These are phyloP conservation scores for Chrysomela aeneicollis DNA, from an alignment of 2,888 invertebrate genomes.

Conservation along the genomic window DNA sequence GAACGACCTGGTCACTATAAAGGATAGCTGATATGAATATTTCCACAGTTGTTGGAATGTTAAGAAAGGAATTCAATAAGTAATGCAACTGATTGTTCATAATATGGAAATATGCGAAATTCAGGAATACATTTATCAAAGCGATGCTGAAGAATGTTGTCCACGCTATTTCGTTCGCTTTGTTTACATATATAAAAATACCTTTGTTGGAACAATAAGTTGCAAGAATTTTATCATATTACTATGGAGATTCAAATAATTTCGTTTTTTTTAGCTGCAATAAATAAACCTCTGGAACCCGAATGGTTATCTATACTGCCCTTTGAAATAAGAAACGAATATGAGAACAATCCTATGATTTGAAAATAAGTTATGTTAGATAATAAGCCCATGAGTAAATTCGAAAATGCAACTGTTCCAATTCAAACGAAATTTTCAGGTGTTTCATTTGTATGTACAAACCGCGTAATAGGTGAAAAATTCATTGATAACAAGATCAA, in stretches of 20 bases:
- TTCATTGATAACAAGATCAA: too few relatives aligned
- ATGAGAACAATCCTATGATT: too few relatives aligned
- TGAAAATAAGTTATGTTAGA: too few relatives aligned
- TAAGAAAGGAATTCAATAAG: constrained; percentile 49
- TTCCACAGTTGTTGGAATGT: constrained; percentile 47
- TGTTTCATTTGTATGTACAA: too few relatives aligned
- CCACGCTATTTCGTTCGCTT: constrained; percentile 21
- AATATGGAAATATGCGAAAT: constrained; percentile 49
- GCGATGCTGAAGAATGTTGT: constrained; percentile 30
- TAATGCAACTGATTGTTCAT: constrained; percentile 52
- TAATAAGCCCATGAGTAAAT: too few relatives aligned
- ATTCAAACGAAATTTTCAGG: too few relatives aligned
- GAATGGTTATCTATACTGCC: not conserved
- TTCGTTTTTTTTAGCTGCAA: not conserved
- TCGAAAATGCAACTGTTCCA: too few relatives aligned
- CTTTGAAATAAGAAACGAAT: too few relatives aligned
- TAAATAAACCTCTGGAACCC: too few relatives aligned
- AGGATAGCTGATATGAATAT: constrained; percentile 30
- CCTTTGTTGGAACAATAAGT: constrained; percentile 12
- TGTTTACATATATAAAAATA: constrained; percentile 31
- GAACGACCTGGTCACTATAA: too few relatives aligned
- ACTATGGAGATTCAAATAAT: constrained; percentile 1
- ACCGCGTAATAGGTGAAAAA: too few relatives aligned
- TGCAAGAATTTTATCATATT: constrained; percentile 17
- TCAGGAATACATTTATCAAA: constrained; percentile 32